Base-by-base conservation (phyloP, 1,140 invertebrate species). In the Gerris buenoi region DNA sequence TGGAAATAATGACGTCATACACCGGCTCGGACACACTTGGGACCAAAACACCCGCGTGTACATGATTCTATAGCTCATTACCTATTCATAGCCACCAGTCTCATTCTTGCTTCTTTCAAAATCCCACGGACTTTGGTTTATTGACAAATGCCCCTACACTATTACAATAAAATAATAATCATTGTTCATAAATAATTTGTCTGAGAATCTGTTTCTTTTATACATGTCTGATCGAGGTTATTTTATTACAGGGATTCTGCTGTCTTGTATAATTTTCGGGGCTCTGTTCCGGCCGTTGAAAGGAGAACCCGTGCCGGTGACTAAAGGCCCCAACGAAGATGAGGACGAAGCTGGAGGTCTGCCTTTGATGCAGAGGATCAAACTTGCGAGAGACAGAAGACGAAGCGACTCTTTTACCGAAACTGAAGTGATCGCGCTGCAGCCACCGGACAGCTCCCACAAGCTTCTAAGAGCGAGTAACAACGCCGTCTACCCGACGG, bases 251-350 rank as follows among this genome's bases (percentile, higher is more conserved):
- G 86, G 82, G 5, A 82, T 91, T 70, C 77, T 90, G 15, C 73
- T 93, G 14, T 80, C 85, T 60, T 94, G 92, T 76, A 81, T 83
- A 0, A 70, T 91, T n/a, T 91, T 87, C 72, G 91, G 90, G 15
- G 77, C 85, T 0, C 78, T 92, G 71, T 96, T 91, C 75, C 83
- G 89, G 60, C 90, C 90, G 0, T 79, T 94, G 15, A 83, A 87
- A 68, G 86, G 87, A 0, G 77, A 76, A n/a, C 73, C 74, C 33
- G 81, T 86, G 1, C 81, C 84, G 68, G 81, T 88, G 14, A 82
- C 81, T 3, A 66, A 74, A 2, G 67, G 69, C 22, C 76, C 80
- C 68, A 71, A 79, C 71, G 75, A 78, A 15, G 78, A 80, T 57
- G 77, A 77, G 25, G 78, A 76, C 29, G 74, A 74, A 77, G 27